phyloP scores from a whole-genome alignment of 2,888 invertebrate genomes.

The Deilephila elpenor region DNA sequence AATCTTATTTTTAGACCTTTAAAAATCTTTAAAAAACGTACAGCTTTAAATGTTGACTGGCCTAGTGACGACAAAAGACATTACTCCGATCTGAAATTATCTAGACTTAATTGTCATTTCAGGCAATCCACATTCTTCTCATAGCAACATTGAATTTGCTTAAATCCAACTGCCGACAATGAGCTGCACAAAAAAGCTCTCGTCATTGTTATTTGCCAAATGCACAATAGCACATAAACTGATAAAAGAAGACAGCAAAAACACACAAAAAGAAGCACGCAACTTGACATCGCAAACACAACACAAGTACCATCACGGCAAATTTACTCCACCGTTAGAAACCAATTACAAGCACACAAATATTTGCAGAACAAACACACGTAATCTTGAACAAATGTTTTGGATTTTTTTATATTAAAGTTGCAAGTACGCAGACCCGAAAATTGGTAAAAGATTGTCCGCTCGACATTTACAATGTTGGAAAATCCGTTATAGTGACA shows the following conservation, averaged over 20 bases:
- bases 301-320: neutral
- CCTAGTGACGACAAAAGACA: no score
- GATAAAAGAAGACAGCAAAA: neutral
- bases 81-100: no score
- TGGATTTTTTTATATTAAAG: conserved; percentile 39
- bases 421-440: neutral
- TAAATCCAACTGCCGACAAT: neutral
- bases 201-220: conserved; percentile 1
- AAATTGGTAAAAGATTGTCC: no score
- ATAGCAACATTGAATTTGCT: neutral
- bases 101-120: no score
- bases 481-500: no score
- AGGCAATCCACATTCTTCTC: no score
- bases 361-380: neutral
- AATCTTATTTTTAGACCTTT: no score
- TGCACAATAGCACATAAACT: neutral
- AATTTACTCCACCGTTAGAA: neutral
- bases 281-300: neutral
- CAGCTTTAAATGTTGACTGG: no score
- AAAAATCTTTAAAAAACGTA: no score
- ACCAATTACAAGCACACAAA: neutral
- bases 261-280: neutral
- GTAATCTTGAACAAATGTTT: conserved; percentile 38
- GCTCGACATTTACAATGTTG: no score
- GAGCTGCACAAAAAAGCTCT: neutral